These are phyloP conservation scores for Pygoscelis antarcticus DNA, from an alignment of 2,113 vertebrate genomes.

Conservation along the genomic window DNA sequence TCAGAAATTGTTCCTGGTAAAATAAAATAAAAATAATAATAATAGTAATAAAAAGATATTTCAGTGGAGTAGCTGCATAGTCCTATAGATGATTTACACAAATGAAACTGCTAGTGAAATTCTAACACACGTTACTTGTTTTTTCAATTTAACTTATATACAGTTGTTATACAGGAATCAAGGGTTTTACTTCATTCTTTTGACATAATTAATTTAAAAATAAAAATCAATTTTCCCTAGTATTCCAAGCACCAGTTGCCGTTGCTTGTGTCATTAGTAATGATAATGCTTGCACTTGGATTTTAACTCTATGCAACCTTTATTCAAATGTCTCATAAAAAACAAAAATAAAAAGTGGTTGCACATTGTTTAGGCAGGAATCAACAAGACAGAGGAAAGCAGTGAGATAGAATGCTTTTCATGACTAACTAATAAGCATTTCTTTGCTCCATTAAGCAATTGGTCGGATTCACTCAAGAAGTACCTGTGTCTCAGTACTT, in stretches of 20 bases:
- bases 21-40: neutral
- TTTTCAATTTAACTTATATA: neutral
- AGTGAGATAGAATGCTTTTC: neutral
- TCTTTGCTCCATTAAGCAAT: neutral
- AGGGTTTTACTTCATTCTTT: neutral
- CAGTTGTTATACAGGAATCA: neutral
- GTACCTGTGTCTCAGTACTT: neutral
- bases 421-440: neutral
- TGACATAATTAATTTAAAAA: neutral
- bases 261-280: neutral
- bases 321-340: neutral
- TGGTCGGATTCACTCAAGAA: neutral
- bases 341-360: neutral
- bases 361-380: neutral
- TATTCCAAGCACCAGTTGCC: neutral
- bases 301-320: neutral
- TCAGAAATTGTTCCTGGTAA: constrained; percentile 17
- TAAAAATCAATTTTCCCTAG: neutral
- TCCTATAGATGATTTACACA: neutral
- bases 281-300: neutral
- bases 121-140: neutral
- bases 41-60: neutral
- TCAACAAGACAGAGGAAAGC: neutral
- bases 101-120: neutral
- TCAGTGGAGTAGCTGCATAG: neutral